phyloP scores from a whole-genome alignment of 2,113 vertebrate species.

The Boleophthalmus pectinirostris region DNA sequence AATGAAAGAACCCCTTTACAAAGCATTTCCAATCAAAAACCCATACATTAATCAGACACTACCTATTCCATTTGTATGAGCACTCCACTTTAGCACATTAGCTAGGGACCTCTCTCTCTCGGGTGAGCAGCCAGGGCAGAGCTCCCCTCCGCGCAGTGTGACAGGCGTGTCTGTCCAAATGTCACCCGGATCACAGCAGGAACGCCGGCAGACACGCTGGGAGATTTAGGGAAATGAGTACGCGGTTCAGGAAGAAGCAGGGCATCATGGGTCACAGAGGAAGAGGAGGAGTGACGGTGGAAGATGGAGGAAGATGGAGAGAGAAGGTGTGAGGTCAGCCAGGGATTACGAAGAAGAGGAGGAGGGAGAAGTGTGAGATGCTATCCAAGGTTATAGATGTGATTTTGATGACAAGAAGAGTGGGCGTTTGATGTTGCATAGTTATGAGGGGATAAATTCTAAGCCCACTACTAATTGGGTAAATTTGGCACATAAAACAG shows the following conservation, averaged over 20 bases:
- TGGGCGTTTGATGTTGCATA: conserved; percentile 15
- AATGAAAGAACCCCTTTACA: conserved; percentile 17
- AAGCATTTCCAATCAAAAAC: conserved; percentile 37
- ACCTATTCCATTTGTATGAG: conserved; percentile 15
- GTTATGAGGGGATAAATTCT: neutral
- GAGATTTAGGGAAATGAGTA: conserved; percentile 55
- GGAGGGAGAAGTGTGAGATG: neutral
- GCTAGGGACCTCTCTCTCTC: conserved; percentile 22
- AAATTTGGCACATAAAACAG: conserved; percentile 21
- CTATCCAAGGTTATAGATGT: conserved; percentile 17
- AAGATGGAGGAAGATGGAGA: neutral
- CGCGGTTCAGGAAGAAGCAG: conserved; percentile 14
- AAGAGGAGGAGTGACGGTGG: conserved; percentile 1
- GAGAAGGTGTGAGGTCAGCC: conserved; percentile 34
- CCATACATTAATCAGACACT: conserved; percentile 52
- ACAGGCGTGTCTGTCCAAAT: conserved; percentile 69
- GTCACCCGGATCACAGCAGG: conserved; percentile 63
- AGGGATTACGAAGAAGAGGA: conserved; percentile 36
- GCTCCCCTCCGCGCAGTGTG: conserved; percentile 31
- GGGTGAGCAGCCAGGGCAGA: conserved; percentile 13
- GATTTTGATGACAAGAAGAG: conserved; percentile 9
- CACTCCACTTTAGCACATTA: conserved; percentile 35
- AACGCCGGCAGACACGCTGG: conserved; percentile 14
- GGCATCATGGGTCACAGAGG: conserved; percentile 1
- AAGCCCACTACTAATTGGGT: conserved; percentile 40